Base-by-base conservation (phyloP, 2,113 vertebrate genomes). In the Axis porcinus region DNA sequence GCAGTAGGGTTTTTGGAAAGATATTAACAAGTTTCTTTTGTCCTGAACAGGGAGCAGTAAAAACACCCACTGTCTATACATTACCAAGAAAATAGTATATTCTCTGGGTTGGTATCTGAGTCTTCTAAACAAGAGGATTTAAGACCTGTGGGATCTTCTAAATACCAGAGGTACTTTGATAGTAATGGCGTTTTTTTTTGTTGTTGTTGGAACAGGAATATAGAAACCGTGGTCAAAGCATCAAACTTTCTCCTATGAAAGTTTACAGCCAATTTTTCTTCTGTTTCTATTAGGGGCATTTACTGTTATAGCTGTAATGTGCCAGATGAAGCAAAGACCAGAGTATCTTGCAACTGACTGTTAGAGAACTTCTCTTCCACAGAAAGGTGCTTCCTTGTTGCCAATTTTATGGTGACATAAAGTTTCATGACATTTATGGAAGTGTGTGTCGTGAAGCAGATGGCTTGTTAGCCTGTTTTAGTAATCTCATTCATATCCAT, bases 391-490 rank as follows among this genome's bases (percentile, higher is more conserved):
- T 95, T 97, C 78, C 85, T 95, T 90, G 28, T 95, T 94, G 95
- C 88, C 25, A 87, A 11, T 95, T 99, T 99, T 97, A 98, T 96
- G 97, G 55, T 83, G 76, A 81, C 90, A 86, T 98, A 98, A 98
- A 97, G 97, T 98, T 99, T 98, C 89, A 78, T 96, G 98, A 95
- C 98, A 96, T 98, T 98, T 98, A 97, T 91, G 92, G 92, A 98
- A 97, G 85, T 79, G 60, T 89, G 33, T 98, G 97, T 97, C 97
- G 81, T 12, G 57, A 98, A 98, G 97, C 98, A 98, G 98, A 98
- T 98, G 98, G 98, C 98, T 98, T 98, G 98, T 98, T 99, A 98
- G 98, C 96, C 96, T 98, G 95, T 97, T 97, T 98, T 98, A 98
- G 97, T 96, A 92, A 97, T 67, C 97, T 93, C 96, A 82, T 98